These are phyloP conservation scores for Syritta pipiens DNA, from an alignment of 2,888 invertebrate species.

Conservation along the genomic window DNA sequence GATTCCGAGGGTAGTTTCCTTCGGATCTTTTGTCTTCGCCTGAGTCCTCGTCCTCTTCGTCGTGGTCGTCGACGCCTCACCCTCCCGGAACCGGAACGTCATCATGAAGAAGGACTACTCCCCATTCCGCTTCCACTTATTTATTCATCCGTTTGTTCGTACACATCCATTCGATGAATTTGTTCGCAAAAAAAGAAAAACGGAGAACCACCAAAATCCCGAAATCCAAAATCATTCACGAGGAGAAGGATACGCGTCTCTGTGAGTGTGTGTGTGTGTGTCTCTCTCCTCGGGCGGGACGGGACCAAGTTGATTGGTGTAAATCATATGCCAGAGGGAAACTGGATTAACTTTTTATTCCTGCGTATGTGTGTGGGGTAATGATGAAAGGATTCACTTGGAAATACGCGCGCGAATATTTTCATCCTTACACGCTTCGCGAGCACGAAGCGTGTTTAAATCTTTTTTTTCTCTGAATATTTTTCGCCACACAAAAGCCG, in stretches of 20 bases:
- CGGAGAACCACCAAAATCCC: no score
- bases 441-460: constrained; percentile 24
- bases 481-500: constrained; percentile 39
- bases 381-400: constrained; percentile 62
- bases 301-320: constrained; percentile 58
- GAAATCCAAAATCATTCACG: no score
- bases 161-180: constrained; percentile 28
- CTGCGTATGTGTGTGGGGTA: constrained; percentile 1
- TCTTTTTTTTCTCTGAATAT: constrained; percentile 47
- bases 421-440: constrained; percentile 4
- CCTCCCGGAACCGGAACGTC: constrained; percentile 1
- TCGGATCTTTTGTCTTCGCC: constrained; percentile 24
- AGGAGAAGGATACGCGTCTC: no score
- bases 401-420: constrained; percentile 38
- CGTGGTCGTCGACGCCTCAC: background rate
- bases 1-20: constrained; percentile 44
- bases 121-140: constrained; percentile 44
- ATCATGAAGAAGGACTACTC: constrained; percentile 32
- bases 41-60: background rate
- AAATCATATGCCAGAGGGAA: constrained; percentile 64
- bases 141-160: constrained; percentile 62
- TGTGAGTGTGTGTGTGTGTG: background rate
- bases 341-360: constrained; percentile 69
- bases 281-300: background rate
- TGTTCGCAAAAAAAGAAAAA: no score